These are phyloP conservation scores for Poliocrania exsul DNA, from an alignment of 2,797 vertebrate species.

Conservation along the genomic window DNA sequence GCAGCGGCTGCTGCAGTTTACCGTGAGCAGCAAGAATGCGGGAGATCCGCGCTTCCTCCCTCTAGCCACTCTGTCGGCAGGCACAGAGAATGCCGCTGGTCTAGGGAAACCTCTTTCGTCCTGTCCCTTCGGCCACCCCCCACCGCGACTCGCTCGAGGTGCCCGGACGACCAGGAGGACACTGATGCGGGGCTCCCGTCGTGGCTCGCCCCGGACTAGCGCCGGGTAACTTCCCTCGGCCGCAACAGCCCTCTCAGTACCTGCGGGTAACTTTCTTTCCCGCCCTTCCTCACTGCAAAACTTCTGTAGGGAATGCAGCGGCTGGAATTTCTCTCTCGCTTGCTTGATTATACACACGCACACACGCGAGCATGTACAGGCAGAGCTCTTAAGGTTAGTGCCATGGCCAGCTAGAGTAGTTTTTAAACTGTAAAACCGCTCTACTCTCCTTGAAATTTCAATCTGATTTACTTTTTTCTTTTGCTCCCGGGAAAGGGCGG, in stretches of 20 bases:
- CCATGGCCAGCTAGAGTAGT: neutral
- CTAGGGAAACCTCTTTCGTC: neutral
- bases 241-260: neutral
- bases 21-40: accelerated
- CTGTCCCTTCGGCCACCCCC: too few species aligned
- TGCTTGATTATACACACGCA: neutral
- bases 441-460: neutral
- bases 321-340: neutral
- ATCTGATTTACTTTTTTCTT: neutral
- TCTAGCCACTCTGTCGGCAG: accelerated
- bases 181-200: neutral
- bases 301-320: neutral
- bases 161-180: neutral
- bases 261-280: neutral
- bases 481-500: accelerated
- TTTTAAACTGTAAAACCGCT: neutral
- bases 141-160: neutral
- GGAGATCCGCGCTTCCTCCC: neutral
- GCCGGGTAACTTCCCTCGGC: too few species aligned
- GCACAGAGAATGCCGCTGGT: too few species aligned
- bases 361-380: too few species aligned
- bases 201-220: accelerated
- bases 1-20: neutral
- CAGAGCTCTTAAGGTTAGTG: neutral
- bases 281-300: neutral